Conservation (phyloP, 2,797 vertebrate genomes). For the Sebastes diaconus region DNA sequence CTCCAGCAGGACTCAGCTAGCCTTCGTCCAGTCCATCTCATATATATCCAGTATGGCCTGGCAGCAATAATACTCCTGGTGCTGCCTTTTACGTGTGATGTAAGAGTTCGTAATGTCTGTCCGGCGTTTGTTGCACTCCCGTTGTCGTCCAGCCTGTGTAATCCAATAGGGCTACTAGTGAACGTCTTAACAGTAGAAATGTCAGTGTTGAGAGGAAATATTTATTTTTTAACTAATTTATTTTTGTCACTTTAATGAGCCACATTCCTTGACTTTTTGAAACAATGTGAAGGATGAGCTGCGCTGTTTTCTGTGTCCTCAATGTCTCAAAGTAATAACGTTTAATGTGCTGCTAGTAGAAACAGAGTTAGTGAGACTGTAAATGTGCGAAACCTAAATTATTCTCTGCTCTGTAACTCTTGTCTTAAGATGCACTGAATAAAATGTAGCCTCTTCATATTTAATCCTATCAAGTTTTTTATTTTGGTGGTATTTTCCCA, state of each 20-base stretch:
- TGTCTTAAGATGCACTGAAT: slow-evolving; percentile 55
- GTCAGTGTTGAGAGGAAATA: slow-evolving; percentile 54
- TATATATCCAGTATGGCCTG: slow-evolving; percentile 11
- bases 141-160: slow-evolving; percentile 19
- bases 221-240: slow-evolving; percentile 80
- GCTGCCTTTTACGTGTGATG: slow-evolving; percentile 32
- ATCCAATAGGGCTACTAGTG: slow-evolving; percentile 11
- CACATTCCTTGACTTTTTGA: slow-evolving; percentile 52
- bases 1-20: slow-evolving; percentile 3
- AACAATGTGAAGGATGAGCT: slow-evolving; percentile 10
- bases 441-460: slow-evolving; percentile 58
- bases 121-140: slow-evolving; percentile 33
- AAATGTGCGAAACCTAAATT: neutral
- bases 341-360: slow-evolving; percentile 53
- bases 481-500: neutral
- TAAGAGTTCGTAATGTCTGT: slow-evolving; percentile 10
- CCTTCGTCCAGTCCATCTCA: slow-evolving; percentile 20
- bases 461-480: neutral
- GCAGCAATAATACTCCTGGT: slow-evolving; percentile 62
- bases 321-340: slow-evolving; percentile 30
- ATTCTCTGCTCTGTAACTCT: slow-evolving; percentile 35
- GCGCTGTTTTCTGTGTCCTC: slow-evolving; percentile 14
- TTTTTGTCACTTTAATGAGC: slow-evolving; percentile 78
- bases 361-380: slow-evolving; percentile 23
- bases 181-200: slow-evolving; percentile 39